Percentiles rank a stretch among this genome's conserved stretches.
Evolutionary conservation across 1,140 invertebrate genomes (phyloP).

Genomic region (Mesaphorura yosii): DNA sequence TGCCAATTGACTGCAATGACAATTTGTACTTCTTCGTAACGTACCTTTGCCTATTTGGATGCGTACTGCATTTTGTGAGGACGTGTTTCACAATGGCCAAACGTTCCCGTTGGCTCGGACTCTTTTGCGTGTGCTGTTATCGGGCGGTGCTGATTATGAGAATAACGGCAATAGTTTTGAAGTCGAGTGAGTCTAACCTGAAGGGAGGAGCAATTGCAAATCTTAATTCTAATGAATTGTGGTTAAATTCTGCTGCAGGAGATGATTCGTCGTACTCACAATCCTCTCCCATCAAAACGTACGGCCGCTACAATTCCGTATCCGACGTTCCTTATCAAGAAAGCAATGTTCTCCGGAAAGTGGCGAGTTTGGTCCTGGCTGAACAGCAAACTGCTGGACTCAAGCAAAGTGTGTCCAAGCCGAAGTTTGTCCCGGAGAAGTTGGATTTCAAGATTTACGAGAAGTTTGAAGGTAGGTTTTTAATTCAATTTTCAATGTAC

Average conservation of each 20-base stretch:
- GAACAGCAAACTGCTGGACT: constrained; percentile 34
- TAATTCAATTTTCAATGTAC: not conserved
- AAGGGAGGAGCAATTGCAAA: too few relatives aligned
- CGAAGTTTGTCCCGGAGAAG: constrained; percentile 68
- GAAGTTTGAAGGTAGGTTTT: constrained; percentile 70
- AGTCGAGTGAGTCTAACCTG: too few relatives aligned
- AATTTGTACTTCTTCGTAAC: too few relatives aligned
- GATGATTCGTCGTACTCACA: not conserved
- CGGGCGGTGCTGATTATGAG: too few relatives aligned
- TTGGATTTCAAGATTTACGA: constrained; percentile 69
- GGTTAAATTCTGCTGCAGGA: not conserved
- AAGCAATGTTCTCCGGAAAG: constrained; percentile 63
- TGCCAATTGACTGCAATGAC: too few relatives aligned
- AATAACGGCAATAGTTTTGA: too few relatives aligned
- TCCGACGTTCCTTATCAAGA: constrained; percentile 41
- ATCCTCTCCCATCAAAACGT: not conserved
- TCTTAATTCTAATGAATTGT: not conserved
- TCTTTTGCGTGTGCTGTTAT: too few relatives aligned
- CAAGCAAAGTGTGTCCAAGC: constrained; percentile 50
- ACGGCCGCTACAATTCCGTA: constrained; percentile 38
- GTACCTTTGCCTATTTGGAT: too few relatives aligned
- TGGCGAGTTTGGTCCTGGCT: constrained; percentile 62
- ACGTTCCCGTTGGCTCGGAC: too few relatives aligned
- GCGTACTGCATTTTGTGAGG: too few relatives aligned
- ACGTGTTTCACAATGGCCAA: too few relatives aligned